Evolutionary conservation across 2,113 vertebrate genomes (phyloP), one percentile per base, ranked within the genome.

Genomic region (Aramus guarauna): DNA sequence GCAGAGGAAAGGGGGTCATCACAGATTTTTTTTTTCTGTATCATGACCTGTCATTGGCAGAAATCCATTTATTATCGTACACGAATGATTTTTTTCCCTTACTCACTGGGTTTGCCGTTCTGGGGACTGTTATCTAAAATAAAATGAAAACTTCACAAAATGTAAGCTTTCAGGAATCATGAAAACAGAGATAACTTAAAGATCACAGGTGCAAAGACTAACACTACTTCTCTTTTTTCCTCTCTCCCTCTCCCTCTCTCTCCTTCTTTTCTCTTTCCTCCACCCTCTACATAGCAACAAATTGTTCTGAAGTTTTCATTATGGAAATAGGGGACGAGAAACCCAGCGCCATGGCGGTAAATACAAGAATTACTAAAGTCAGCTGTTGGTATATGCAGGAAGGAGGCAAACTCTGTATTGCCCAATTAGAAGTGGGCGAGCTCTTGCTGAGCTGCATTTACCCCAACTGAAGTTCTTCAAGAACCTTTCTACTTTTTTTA

Each of bases 1-100:
- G 98, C 97, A 97, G 98, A 98, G 99, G 99, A 99, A 99, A 98
- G 98, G 99, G 99, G 99, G 99, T 99, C 99, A 99, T 98, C 98
- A 98, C 98, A 98, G 98, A 98, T 99, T 92, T 96, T 99, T 99
- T 98, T 98, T 99, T 98, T 98, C 98, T 98, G 98, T 98, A 98
- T 98, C 98, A 98, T 98, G 98, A 98, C 98, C 98, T 98, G 98
- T 98, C 99, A 99, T 98, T 98, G 98, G 97, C 98, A 98, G 97
- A 98, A 98, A 98, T 98, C 98, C 98, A 98, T 98, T 99, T 98
- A 98, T 99, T 99, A 98, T 98, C 68, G 94, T 98, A 98, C 99
- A 99, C 97, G 96, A 99, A 99, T 99, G 97, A 99, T 97, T 99
- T 98, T 99, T 97, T 98, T 98, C 97, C 98, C 98, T 98, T 98